phyloP scores from a whole-genome alignment of 1,140 invertebrate species.

The Bathynomus jamesi region DNA sequence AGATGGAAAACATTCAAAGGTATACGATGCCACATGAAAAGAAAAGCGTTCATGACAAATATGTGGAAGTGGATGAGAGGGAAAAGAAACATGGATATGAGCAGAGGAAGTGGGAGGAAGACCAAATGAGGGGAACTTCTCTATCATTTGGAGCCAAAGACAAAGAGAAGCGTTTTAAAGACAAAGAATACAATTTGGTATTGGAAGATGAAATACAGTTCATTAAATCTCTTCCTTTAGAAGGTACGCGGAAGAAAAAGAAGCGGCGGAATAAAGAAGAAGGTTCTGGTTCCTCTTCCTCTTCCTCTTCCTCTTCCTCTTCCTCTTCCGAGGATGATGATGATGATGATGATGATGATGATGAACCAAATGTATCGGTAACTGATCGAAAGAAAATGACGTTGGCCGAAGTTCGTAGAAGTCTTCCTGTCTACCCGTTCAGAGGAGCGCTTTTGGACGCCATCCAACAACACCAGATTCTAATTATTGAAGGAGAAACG shows the following conservation, averaged over 20 bases:
- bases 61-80: slow-evolving; percentile 78
- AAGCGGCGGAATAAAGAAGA: slow-evolving; percentile 28
- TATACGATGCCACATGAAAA: slow-evolving; percentile 85
- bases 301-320: background rate
- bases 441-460: slow-evolving; percentile 60
- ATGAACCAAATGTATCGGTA: slow-evolving; percentile 54
- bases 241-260: slow-evolving; percentile 55
- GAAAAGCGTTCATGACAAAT: slow-evolving; percentile 47
- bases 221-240: slow-evolving; percentile 82
- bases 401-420: slow-evolving; percentile 86
- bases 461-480: slow-evolving; percentile 46
- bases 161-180: slow-evolving; percentile 45
- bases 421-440: slow-evolving; percentile 91
- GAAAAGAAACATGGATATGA: slow-evolving; percentile 84
- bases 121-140: slow-evolving; percentile 86
- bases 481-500: slow-evolving; percentile 93
- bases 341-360: slow-evolving; percentile 41
- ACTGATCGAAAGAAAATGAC: slow-evolving; percentile 66
- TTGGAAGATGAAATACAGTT: slow-evolving; percentile 97
- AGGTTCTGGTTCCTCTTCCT: background rate
- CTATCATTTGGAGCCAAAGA: slow-evolving; percentile 90
- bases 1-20: slow-evolving; percentile 81
- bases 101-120: slow-evolving; percentile 96
- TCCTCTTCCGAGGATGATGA: slow-evolving; percentile 10
- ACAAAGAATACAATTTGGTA: slow-evolving; percentile 84